Evolutionary conservation across 1,140 invertebrate genomes (phyloP), one percentile per base, ranked within the genome.

Genomic region (Zaprionus ornatus): DNA sequence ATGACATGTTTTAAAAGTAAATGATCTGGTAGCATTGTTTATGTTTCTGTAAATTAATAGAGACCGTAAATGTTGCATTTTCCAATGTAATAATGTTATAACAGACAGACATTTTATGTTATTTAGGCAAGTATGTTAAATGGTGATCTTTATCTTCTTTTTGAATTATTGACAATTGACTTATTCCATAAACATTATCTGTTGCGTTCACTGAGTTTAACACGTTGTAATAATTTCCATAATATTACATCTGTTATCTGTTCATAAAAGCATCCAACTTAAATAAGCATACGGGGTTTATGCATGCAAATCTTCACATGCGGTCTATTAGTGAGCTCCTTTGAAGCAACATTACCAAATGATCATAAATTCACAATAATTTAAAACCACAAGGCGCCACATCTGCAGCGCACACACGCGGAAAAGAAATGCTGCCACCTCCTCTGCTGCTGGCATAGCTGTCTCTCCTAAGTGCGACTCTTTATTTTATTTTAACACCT

Each of bases 401-500:
- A 62, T 57, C 23, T 21, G 15, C 19, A 21, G 25, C 12, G 17
- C n/a, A 54, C 56, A 23, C 61, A 65, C 21, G 27, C 42, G 19
- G 37, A 15, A 45, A 67, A 35, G 42, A 56, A 75, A 80, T 73
- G 19, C 32, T 52, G 45, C 52, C 12, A 55, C 17, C 17, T 32
- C 21, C 52, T 17, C 17, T 60, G 29, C 29, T 59, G 1, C 17
- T 2, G 54, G 25, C 17, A 3, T 3, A 1, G 45, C 61, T 64
- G 60, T 17, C 27, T 45, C 64, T 80, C 77, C 77, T 73, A 80
- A 83, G 84, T 79, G 81, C 71, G 65, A 79, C 57, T 72, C 69
- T 72, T 73, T 90, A 79, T 81, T 76, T 81, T 79, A 81, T 68
- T 79, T 90, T 70, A 90, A 90, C 81, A 84, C 85, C 84, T 88